phyloP scores from a whole-genome alignment of 2,113 vertebrate genomes.

The Rhabdornis inornatus region DNA sequence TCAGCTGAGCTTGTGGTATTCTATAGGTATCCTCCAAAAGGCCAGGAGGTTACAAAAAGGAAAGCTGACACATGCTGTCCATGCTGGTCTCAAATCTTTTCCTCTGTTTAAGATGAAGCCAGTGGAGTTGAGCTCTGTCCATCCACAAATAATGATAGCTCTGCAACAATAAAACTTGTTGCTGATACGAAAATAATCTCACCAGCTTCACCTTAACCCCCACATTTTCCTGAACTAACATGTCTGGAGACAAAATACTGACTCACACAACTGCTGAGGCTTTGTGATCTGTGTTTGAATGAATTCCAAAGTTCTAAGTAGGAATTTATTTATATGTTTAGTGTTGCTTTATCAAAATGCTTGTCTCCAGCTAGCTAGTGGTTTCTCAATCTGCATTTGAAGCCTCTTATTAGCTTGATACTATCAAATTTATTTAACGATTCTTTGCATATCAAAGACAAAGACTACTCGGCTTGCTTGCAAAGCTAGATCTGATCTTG shows the following conservation, averaged over 20 bases:
- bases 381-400: neutral
- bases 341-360: neutral
- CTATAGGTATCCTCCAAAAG: neutral
- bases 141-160: neutral
- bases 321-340: neutral
- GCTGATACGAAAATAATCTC: neutral
- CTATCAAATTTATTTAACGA: neutral
- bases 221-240: neutral
- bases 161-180: neutral
- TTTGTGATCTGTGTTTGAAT: neutral
- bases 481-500: constrained; percentile 28
- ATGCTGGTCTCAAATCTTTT: neutral
- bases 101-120: neutral
- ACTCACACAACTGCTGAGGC: neutral
- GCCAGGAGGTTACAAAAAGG: neutral
- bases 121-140: neutral
- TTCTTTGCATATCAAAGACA: constrained; percentile 44
- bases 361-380: neutral
- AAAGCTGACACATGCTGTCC: neutral
- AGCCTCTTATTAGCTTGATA: neutral
- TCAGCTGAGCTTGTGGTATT: neutral
- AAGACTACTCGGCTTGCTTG: neutral
- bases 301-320: neutral
- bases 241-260: neutral
- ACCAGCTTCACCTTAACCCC: neutral